Base-by-base conservation (phyloP, 92 coral and sea anemone species). In the Bergia sp. region DNA sequence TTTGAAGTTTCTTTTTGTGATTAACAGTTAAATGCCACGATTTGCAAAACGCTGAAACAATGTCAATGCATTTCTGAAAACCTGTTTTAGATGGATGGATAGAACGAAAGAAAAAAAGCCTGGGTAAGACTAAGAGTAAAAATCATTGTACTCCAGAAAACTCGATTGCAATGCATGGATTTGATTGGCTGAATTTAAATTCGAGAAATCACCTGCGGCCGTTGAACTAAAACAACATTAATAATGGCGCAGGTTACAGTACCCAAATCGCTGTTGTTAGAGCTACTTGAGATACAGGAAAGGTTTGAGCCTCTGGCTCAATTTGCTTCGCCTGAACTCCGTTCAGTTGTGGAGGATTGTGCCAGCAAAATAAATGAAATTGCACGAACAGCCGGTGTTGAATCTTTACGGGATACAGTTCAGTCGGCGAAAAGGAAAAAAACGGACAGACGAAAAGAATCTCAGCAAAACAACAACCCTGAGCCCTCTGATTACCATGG, bases 271-370 rank as follows among this genome's bases (percentile, higher is more conserved):
- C 86, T 66, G 7, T 66, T 82, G 86, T 82, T 82, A 12, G 76
- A 82, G 0, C 21, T 65, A 9, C 1, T 82, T 3, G 76, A 64
- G 66, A 82, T 82, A 13, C 58, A 40, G 41, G 76, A 7, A 16
- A 82, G 61, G 57, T 82, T 82, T 42, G 61, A 66, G 53, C 77
- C 77, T 20, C 76, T 82, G 77, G 76, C 86, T 37, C 86, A 18
- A 66, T 82, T 82, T 82, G 86, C 76, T 9, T 65, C 77, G 42
- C 61, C 86, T 39, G 86, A 82, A 66, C 76, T 82, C 18, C 86
- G 55, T 4, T 82, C 76, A 39, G 86, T 82, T 38, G 75, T 43
- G 39, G 50, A 82, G 75, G 86, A 82, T 5, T 82, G 86, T 40
- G 6, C 75, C 7, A 20, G 38, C 2, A 61, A 61, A 58, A 82